These are phyloP conservation scores for Bujurquina vittata DNA, from an alignment of 2,113 vertebrate genomes.

Conservation along the genomic window DNA sequence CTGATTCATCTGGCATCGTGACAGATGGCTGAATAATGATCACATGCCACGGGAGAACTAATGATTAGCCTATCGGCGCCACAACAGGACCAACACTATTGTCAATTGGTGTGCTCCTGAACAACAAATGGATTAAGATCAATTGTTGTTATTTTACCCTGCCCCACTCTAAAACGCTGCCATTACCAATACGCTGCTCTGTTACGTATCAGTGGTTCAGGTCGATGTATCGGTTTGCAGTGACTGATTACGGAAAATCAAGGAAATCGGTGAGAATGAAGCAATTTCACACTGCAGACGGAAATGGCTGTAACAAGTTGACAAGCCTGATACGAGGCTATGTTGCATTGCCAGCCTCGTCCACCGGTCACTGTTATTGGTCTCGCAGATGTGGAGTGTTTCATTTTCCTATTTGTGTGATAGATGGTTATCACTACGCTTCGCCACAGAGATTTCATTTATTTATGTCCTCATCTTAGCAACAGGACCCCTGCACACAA, in stretches of 20 bases:
- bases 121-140: not conserved
- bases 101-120: not conserved
- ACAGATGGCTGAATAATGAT: not conserved
- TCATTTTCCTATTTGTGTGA: not conserved
- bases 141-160: not conserved
- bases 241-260: not conserved
- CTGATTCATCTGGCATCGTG: not conserved
- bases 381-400: not conserved
- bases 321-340: not conserved
- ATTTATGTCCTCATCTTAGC: constrained; percentile 17
- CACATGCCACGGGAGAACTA: not conserved
- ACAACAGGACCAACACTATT: not conserved
- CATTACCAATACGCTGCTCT: not conserved
- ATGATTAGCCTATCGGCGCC: not conserved
- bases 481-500: not conserved
- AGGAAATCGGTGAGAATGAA: not conserved
- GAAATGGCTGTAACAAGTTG: not conserved
- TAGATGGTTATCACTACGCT: constrained; percentile 63
- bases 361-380: not conserved
- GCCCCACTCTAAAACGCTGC: fast-evolving
- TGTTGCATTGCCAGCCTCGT: not conserved
- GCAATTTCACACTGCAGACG: not conserved
- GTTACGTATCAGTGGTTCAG: not conserved
- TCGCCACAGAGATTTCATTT: constrained; percentile 51
- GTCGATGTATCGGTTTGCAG: not conserved